phyloP scores from a whole-genome alignment of 2,888 invertebrate genomes.

The Gari tellinella region DNA sequence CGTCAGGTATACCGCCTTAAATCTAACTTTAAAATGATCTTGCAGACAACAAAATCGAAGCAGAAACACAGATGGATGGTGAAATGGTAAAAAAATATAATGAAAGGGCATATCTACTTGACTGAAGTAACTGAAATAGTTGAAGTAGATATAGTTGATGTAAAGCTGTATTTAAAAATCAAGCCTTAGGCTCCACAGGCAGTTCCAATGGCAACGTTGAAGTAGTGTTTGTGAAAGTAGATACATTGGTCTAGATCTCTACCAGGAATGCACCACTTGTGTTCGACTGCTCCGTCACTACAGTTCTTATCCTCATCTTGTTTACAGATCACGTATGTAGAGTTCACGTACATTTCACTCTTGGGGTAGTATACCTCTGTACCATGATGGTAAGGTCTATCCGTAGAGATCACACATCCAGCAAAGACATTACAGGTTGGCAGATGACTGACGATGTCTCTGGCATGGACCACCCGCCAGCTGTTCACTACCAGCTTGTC shows the following conservation, averaged over 20 bases:
- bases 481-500: conserved; percentile 37
- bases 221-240: conserved; percentile 27
- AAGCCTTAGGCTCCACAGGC: too few relatives aligned
- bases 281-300: conserved; percentile 7
- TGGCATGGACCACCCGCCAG: conserved; percentile 51
- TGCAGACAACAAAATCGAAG: too few relatives aligned
- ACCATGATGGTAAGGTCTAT: conserved; percentile 40
- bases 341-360: conserved; percentile 15
- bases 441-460: conserved; percentile 35
- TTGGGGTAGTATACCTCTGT: conserved; percentile 38
- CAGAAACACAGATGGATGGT: too few relatives aligned
- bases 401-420: conserved; percentile 9
- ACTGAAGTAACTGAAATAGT: too few relatives aligned
- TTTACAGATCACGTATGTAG: conserved; percentile 19
- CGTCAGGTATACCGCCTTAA: too few relatives aligned
- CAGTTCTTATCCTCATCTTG: conserved; percentile 39
- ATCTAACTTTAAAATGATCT: too few relatives aligned
- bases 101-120: too few relatives aligned
- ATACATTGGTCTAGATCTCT: conserved; percentile 7
- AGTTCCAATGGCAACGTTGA: conserved; percentile 19
- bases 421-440: conserved; percentile 17
- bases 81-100: too few relatives aligned
- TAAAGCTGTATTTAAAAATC: too few relatives aligned
- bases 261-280: conserved; percentile 3
- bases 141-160: too few relatives aligned